Base-by-base conservation (phyloP, 2,888 invertebrate genomes). In the Athalia cordata region DNA sequence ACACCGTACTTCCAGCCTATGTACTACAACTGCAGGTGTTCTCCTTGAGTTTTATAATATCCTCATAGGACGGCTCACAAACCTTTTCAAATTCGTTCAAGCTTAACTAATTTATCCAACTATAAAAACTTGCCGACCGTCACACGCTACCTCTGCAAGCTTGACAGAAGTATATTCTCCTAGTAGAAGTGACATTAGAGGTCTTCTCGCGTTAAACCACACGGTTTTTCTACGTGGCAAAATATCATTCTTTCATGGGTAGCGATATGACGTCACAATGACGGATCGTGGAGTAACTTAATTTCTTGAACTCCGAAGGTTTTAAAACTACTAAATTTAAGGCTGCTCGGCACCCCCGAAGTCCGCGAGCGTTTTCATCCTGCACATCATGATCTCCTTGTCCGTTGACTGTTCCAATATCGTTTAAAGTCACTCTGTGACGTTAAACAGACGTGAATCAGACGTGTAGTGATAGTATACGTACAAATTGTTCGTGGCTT, bases 381-480 rank as follows among this genome's bases (percentile, higher is more conserved):
- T 78, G 79, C 57, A 77, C 75, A 68, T 81, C 80, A 80, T 88
- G 81, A 72, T 81, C 79, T 84, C 89, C 89, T 89, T 87, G 76
- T 88, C 83, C 11, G 47, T 67, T 74, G 79, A 82, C 84, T 86
- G 85, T 84, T 81, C 81, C 84, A 84, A 86, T 87, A 89, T 88
- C 89, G 89, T 89, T 89, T 87, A 86, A 86, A 88, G 81, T 81
- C 85, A 88, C 84, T 87, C 85, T n/a, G 59, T 13, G 72, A 68
- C 72, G 72, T 59, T 72, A n/a, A 72, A 72, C 29, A 72, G 47
- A 47, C 43, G 59, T 13, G 47, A 45, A 52, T 57, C 50, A 67
- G 15, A 50, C 45, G 50, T 29, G 29, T 29, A 29, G 29, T 67
- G 83, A 86, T 87, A 86, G 86, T 82, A 88, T 88, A 87, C 29